A percentile compares a stretch with the other conserved stretches of the same genome.
Evolutionary conservation across 2,113 vertebrate genomes (phyloP).

Genomic region (Phycodurus eques): DNA sequence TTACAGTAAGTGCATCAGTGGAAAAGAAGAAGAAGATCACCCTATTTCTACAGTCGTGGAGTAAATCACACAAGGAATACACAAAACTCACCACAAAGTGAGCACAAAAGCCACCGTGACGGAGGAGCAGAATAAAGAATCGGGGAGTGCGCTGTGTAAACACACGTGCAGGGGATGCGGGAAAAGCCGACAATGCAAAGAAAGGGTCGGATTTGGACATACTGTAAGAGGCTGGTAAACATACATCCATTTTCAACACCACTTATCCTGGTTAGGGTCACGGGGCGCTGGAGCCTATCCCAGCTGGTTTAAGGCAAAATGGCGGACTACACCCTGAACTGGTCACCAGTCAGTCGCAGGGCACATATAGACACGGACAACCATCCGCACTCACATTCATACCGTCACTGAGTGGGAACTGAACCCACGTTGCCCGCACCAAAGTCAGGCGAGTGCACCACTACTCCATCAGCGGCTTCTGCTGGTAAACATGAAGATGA

Average conservation of each 20-base stretch:
- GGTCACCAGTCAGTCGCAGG: too few relatives aligned
- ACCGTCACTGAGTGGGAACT: too few relatives aligned
- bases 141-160: constrained; percentile 61
- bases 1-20: constrained; percentile 69
- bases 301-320: too few relatives aligned
- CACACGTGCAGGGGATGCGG: constrained; percentile 63
- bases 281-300: too few relatives aligned
- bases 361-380: too few relatives aligned
- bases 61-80: constrained; percentile 71
- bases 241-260: not conserved
- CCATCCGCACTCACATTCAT: too few relatives aligned
- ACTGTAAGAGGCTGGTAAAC: constrained; percentile 19
- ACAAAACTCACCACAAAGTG: constrained; percentile 64
- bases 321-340: too few relatives aligned
- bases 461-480: too few relatives aligned
- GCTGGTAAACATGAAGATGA: constrained; percentile 17
- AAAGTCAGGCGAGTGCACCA: too few relatives aligned
- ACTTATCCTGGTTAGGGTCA: too few relatives aligned
- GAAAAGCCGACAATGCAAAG: constrained; percentile 58
- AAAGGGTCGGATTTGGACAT: constrained; percentile 28
- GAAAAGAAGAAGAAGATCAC: constrained; percentile 63
- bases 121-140: constrained; percentile 51
- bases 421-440: too few relatives aligned
- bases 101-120: constrained; percentile 66
- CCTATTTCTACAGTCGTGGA: constrained; percentile 67